A percentile compares a stretch with the other conserved stretches of the same genome.
phyloP scores from a whole-genome alignment of 2,113 vertebrate genomes.

The Hypanus sabinus region DNA sequence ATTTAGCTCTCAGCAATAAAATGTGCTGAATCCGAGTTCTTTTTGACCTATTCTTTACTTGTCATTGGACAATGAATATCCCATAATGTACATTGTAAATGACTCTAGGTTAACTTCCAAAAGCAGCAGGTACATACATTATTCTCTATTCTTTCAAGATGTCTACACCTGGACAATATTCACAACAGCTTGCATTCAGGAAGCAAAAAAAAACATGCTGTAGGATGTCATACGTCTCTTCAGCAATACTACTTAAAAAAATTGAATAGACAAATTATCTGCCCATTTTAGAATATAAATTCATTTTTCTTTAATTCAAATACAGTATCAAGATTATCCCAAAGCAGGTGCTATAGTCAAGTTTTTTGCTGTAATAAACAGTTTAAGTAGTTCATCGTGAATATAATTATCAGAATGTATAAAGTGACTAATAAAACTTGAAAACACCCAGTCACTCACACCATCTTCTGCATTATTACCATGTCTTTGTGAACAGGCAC shows the following conservation, averaged over 20 bases:
- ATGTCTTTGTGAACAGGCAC: slow-evolving; percentile 15
- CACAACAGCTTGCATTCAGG: neutral
- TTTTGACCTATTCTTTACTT: neutral
- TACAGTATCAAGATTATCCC: slow-evolving; percentile 70
- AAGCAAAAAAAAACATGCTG: slow-evolving; percentile 49
- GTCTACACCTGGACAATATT: neutral
- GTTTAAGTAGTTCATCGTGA: slow-evolving; percentile 55
- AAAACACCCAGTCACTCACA: slow-evolving; percentile 20
- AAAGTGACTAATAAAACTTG: slow-evolving; percentile 26
- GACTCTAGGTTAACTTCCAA: neutral
- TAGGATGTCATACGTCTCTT: slow-evolving; percentile 52
- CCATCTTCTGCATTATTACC: slow-evolving; percentile 23
- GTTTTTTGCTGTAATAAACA: slow-evolving; percentile 41
- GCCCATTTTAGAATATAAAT: slow-evolving; percentile 8
- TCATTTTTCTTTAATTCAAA: slow-evolving; percentile 52
- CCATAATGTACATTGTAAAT: neutral
- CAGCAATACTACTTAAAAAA: slow-evolving; percentile 45
- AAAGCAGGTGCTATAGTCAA: slow-evolving; percentile 64
- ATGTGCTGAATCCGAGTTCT: slow-evolving; percentile 10
- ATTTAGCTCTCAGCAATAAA: neutral
- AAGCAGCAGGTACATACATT: neutral
- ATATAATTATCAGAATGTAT: slow-evolving; percentile 50
- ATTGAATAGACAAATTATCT: neutral
- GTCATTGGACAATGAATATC: neutral
- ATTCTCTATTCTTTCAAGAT: slow-evolving; percentile 1